A percentile compares a stretch with the other conserved stretches of the same genome.
phyloP scores from a whole-genome alignment of 1,140 invertebrate species.

The Heliconius nattereri region DNA sequence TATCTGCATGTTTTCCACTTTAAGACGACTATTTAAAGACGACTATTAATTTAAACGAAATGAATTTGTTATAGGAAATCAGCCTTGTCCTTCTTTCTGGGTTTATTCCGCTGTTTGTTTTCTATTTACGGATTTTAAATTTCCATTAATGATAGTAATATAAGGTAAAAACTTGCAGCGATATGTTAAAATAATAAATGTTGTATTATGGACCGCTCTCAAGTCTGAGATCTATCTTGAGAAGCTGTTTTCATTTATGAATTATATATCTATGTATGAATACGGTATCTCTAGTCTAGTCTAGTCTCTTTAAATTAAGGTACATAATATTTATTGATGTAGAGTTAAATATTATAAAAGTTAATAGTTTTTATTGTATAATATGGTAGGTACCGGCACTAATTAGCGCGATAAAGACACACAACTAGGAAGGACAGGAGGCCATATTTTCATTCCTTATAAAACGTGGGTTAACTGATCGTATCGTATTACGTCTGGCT shows the following conservation, averaged over 20 bases:
- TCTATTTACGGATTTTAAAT: slow-evolving; percentile 35
- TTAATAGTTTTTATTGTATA: neutral
- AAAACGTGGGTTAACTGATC: slow-evolving; percentile 40
- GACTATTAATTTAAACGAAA: slow-evolving; percentile 8
- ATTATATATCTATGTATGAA: no score
- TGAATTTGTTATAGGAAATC: slow-evolving; percentile 30
- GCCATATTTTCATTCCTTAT: slow-evolving; percentile 34
- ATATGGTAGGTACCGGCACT: neutral
- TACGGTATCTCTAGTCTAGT: no score
- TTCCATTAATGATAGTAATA: slow-evolving; percentile 13
- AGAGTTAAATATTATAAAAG: neutral
- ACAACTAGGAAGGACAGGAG: neutral
- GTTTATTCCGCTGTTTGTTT: slow-evolving; percentile 36
- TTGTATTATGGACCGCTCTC: neutral
- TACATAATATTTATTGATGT: neutral
- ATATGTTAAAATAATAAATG: neutral
- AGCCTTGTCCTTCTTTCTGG: slow-evolving; percentile 36
- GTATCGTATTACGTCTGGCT: slow-evolving; percentile 41
- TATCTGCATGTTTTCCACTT: neutral
- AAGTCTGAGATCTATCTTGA: no score
- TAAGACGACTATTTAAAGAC: slow-evolving; percentile 20
- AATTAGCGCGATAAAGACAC: neutral
- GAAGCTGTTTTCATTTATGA: no score
- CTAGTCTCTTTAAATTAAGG: neutral
- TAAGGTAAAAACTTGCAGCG: neutral